Evolutionary conservation across 1,140 invertebrate genomes (phyloP).

Genomic region (Temnothorax longispinosus): DNA sequence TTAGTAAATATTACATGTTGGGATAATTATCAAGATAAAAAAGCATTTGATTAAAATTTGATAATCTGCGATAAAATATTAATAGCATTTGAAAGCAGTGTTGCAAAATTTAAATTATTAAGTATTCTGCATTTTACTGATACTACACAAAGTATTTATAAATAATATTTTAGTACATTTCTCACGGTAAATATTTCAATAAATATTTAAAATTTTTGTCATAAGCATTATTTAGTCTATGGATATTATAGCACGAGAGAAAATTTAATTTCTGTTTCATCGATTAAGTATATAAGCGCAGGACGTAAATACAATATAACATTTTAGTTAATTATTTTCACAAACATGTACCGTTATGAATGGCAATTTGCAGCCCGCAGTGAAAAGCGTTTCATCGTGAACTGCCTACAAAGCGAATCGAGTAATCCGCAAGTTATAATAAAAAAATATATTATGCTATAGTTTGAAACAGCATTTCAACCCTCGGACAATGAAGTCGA

Average conservation of each 20-base stretch:
- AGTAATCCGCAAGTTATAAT: slow-evolving; percentile 49
- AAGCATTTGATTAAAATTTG: slow-evolving; percentile 2
- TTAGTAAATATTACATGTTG: not conserved
- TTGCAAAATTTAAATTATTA: slow-evolving; percentile 4
- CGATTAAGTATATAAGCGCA: not conserved
- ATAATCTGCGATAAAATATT: not conserved
- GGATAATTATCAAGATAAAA: not conserved
- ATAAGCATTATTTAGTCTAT: not conserved
- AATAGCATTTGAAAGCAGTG: not conserved
- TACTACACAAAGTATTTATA: not conserved
- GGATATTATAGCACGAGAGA: not conserved
- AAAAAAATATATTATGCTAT: slow-evolving; percentile 53
- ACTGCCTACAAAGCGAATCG: slow-evolving; percentile 39
- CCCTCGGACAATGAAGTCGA: slow-evolving; percentile 53
- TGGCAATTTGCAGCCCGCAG: not conserved
- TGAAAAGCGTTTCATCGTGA: slow-evolving; percentile 16
- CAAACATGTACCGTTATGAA: slow-evolving; percentile 36
- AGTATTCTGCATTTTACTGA: not conserved
- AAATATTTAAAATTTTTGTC: not conserved
- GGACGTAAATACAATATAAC: not conserved
- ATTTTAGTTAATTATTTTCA: slow-evolving; percentile 51
- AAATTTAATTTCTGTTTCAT: slow-evolving; percentile 12
- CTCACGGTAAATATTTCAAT: not conserved
- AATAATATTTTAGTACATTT: not conserved
- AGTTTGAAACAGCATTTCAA: slow-evolving; percentile 72